Base-by-base conservation (phyloP, 2,113 vertebrate genomes). In the Colinus virginianus region DNA sequence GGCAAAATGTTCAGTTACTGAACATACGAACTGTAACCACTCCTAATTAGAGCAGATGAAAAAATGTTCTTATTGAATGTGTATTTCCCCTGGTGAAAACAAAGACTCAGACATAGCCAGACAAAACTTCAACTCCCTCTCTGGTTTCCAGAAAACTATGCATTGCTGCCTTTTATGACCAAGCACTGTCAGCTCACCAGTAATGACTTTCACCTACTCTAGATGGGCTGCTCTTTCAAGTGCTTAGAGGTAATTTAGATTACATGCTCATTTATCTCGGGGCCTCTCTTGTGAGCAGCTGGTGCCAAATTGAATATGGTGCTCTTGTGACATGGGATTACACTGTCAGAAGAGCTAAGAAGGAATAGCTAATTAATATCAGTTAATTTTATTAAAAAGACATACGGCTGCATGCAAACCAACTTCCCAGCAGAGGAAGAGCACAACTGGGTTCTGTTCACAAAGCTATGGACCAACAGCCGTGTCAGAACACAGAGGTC, bases 351-450 rank as follows among this genome's bases (percentile, higher is more conserved):
- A 95, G 88, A 93, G 82, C 87, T 71, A 86, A 81, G 56, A 56
- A 86, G 72, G 61, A 84, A 59, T 77, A 88, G 78, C 88, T 84
- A 94, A 91, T 95, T 93, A 93, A 94, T 95, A 84, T 90, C 79
- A 84, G 76, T 59, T 87, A 75, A 82, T 91, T 83, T 80, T 88
- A 92, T 80, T 96, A 80, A 77, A 77, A 91, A 93, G 84, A 62
- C 51, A 25, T 21, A 16, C 20, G 79, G 40, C 75, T 70, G n/a
- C 13, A 42, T 25, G 49, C 76, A 90, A 66, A 77, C n/a, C 59
- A 77, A 45, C 58, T 58, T 67, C 72, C 72, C 88, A 76, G 58
- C 2, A 2, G 92, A 5, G 63, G 10, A 66, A 49, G 26, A 25
- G 8, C 6, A 19, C 36, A 59, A 3, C 2, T 25, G 55, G 28